Conservation (phyloP, 2,797 vertebrate genomes). For the Triplophysa bombifrons region DNA sequence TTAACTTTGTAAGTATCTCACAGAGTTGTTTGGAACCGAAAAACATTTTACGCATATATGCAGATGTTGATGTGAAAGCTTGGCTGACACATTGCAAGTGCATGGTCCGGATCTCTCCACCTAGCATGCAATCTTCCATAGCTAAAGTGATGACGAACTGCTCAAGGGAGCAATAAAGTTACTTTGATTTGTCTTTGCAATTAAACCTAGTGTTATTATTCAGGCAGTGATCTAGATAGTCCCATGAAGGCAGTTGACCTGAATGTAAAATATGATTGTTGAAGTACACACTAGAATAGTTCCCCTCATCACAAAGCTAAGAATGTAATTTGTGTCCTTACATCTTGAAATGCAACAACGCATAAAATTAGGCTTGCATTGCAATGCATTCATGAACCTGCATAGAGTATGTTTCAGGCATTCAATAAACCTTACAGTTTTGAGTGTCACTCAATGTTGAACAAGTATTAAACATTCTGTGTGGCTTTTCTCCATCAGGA, state of each 20-base stretch:
- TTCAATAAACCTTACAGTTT: neutral
- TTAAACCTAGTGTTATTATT: neutral
- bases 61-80: neutral
- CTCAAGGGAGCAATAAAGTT: neutral
- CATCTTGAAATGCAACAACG: neutral
- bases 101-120: neutral
- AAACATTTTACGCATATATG: neutral
- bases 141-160: neutral
- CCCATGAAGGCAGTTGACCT: neutral
- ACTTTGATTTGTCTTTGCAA: neutral
- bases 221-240: neutral
- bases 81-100: neutral
- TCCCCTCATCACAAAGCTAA: neutral
- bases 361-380: neutral
- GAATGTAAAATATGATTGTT: neutral
- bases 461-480: neutral
- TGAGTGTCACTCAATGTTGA: neutral
- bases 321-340: neutral
- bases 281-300: neutral
- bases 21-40: neutral
- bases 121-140: neutral
- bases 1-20: slow-evolving; percentile 16
- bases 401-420: neutral
- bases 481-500: neutral
- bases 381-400: neutral